A percentile compares a stretch with the other conserved stretches of the same genome.
Conservation (phyloP, 1,140 invertebrate species). For the Colletes gigas region DNA sequence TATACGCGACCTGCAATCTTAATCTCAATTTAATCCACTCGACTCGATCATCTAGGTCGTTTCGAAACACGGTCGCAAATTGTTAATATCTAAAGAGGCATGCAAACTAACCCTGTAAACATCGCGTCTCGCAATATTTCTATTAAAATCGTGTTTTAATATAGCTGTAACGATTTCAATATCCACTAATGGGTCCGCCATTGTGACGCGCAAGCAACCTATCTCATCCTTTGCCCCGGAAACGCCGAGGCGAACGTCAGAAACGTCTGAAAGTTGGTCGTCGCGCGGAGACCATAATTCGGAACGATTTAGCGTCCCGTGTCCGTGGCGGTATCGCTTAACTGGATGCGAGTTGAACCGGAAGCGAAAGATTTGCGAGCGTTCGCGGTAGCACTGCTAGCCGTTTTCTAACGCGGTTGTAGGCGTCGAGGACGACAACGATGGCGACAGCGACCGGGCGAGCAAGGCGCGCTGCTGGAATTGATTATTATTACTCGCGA, state of each 20-base stretch:
- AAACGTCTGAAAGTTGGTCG: neutral
- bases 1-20: neutral
- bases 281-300: conserved; percentile 5
- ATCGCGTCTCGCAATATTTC: no score
- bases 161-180: no score
- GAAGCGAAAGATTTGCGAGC: conserved; percentile 62
- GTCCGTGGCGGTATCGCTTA: conserved; percentile 32
- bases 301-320: conserved; percentile 37
- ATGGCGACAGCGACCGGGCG: conserved; percentile 18
- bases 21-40: conserved; percentile 7
- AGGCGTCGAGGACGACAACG: conserved; percentile 15
- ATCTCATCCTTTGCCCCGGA: neutral
- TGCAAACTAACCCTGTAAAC: neutral
- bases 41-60: neutral
- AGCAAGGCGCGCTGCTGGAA: conserved; percentile 16
- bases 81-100: neutral
- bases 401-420: conserved; percentile 38
- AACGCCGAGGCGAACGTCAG: neutral
- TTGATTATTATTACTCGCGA: conserved; percentile 52
- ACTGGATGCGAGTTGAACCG: conserved; percentile 51
- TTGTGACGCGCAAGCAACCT: no score
- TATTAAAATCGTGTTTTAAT: no score
- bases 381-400: neutral
- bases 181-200: no score
- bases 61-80: neutral